A percentile compares a stretch with the other conserved stretches of the same genome.
These are phyloP conservation scores for Promerops cafer DNA, from an alignment of 2,113 vertebrate species.

Conservation along the genomic window DNA sequence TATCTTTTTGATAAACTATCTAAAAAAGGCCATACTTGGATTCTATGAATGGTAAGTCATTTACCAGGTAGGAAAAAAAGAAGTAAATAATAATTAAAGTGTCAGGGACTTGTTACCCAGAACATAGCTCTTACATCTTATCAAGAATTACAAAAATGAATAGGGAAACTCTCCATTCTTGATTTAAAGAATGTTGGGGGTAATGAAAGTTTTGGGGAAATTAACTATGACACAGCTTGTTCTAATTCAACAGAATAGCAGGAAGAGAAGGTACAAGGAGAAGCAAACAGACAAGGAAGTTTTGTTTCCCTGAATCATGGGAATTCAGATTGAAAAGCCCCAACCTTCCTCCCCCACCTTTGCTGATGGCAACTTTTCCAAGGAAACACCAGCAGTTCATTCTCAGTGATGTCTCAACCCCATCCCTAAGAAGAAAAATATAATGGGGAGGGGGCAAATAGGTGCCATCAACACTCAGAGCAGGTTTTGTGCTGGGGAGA, in stretches of 20 bases:
- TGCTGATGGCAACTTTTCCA: neutral
- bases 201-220: neutral
- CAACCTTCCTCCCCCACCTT: neutral
- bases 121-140: neutral
- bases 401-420: neutral
- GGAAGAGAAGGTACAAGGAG: neutral
- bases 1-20: neutral
- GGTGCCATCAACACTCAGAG: neutral
- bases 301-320: neutral
- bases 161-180: neutral
- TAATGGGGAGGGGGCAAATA: fast-evolving
- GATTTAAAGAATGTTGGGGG: neutral
- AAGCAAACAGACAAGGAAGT: neutral
- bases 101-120: neutral
- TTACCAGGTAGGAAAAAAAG: neutral
- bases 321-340: fast-evolving
- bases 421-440: neutral
- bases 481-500: neutral
- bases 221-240: neutral
- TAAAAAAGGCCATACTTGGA: neutral
- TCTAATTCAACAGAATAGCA: neutral
- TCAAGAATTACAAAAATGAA: neutral
- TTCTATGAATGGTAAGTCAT: neutral
- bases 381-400: neutral
- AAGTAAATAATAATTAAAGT: neutral